Conservation (phyloP, 2,113 vertebrate genomes). For the Pygoscelis adeliae region DNA sequence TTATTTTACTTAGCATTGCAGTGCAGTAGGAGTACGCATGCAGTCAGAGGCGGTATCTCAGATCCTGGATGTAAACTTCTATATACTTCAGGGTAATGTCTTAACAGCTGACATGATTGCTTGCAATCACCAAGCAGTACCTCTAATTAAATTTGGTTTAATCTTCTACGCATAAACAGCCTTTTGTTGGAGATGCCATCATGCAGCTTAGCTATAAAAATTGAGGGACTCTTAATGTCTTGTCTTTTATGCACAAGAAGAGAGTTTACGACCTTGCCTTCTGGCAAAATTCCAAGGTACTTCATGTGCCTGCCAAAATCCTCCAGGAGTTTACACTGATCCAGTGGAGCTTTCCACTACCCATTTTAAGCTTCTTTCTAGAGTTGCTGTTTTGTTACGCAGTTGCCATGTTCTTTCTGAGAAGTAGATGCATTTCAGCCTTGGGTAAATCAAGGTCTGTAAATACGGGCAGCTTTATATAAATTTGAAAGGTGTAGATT, state of each 20-base stretch:
- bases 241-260: neutral
- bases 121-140: neutral
- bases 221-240: neutral
- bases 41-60: neutral
- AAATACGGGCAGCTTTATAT: neutral
- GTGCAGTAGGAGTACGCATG: neutral
- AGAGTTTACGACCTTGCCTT: constrained; percentile 18
- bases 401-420: neutral
- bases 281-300: neutral
- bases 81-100: neutral
- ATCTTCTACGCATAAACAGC: neutral
- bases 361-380: constrained; percentile 22
- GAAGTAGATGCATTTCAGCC: neutral
- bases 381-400: neutral
- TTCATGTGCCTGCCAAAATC: constrained; percentile 43
- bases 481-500: neutral
- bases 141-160: constrained; percentile 18
- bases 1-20: neutral
- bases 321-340: constrained; percentile 29
- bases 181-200: neutral
- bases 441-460: neutral
- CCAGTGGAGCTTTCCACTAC: constrained; percentile 9
- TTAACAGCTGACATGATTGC: neutral
- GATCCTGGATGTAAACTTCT: neutral
- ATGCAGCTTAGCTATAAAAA: neutral